Percentiles rank a stretch among this genome's conserved stretches.
phyloP scores from a whole-genome alignment of 1,140 invertebrate genomes.

The Solenopsis invicta region DNA sequence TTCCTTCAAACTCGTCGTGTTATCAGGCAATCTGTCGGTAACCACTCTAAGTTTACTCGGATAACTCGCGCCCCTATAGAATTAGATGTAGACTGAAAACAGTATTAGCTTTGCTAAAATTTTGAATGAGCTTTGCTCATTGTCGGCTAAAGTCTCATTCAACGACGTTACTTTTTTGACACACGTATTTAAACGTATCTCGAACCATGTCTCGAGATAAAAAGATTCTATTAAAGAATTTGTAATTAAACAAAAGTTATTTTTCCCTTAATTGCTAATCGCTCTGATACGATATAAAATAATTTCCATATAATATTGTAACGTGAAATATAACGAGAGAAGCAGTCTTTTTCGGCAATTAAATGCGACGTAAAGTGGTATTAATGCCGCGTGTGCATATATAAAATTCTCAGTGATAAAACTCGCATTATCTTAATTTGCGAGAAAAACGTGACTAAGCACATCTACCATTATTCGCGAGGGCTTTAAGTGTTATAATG shows the following conservation, averaged over 20 bases:
- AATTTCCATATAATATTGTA: conserved; percentile 9
- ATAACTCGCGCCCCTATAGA: background rate
- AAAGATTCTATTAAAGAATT: background rate
- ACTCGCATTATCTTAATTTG: conserved; percentile 37
- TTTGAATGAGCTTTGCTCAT: background rate
- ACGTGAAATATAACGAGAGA: background rate
- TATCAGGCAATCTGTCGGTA: conserved; percentile 6
- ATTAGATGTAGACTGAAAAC: background rate
- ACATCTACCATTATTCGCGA: conserved; percentile 33
- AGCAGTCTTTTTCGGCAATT: background rate
- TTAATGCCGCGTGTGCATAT: background rate
- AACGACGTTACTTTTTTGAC: background rate
- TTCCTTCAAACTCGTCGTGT: conserved; percentile 23
- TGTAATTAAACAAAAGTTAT: background rate
- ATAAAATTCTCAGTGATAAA: conserved; percentile 17
- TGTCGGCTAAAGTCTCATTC: background rate
- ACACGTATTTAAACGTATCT: background rate
- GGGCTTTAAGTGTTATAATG: conserved; percentile 35
- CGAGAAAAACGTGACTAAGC: conserved; percentile 40
- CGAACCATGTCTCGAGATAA: background rate
- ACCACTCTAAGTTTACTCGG: conserved; percentile 8
- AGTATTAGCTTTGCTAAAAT: conserved; percentile 1
- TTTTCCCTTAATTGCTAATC: background rate
- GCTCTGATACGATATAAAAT: background rate
- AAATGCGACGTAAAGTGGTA: background rate